Percentiles rank a stretch among this genome's conserved stretches.
These are phyloP conservation scores for Parochlus steinenii DNA, from an alignment of 2,888 invertebrate genomes.

Conservation along the genomic window DNA sequence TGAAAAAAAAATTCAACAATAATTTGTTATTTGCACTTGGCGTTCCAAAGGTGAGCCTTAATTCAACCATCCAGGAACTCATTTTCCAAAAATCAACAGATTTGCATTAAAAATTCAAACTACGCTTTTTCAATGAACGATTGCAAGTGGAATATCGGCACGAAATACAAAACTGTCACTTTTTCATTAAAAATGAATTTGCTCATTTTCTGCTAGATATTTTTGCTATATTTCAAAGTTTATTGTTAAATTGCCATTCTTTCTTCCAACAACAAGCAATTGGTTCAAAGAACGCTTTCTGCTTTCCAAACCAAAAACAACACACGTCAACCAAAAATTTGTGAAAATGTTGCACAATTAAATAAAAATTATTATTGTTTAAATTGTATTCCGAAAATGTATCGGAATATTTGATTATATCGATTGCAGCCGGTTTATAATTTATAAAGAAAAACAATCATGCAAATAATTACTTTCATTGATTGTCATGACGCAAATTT, in stretches of 20 bases:
- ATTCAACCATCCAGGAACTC: too few species aligned
- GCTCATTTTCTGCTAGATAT: not conserved
- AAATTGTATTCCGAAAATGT: too few species aligned
- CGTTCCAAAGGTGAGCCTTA: too few species aligned
- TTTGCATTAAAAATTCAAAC: not conserved
- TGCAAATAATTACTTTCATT: conserved; percentile 10
- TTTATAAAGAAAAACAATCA: conserved; percentile 13
- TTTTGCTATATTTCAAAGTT: not conserved
- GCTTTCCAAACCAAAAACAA: too few species aligned
- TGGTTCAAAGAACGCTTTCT: too few species aligned
- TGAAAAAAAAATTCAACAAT: too few species aligned
- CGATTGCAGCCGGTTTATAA: conserved; percentile 12
- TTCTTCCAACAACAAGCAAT: not conserved
- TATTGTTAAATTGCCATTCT: not conserved
- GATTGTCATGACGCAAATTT: not conserved
- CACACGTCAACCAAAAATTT: too few species aligned
- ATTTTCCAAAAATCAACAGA: not conserved
- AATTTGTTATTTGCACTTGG: too few species aligned
- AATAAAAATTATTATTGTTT: too few species aligned
- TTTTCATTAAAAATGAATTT: not conserved
- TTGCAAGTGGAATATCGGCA: not conserved
- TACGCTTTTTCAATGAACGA: not conserved
- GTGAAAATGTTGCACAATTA: not conserved
- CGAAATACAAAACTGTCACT: not conserved
- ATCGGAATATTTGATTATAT: too few species aligned